Conservation (phyloP, 2,888 invertebrate genomes). For the Drosophila birchii region DNA sequence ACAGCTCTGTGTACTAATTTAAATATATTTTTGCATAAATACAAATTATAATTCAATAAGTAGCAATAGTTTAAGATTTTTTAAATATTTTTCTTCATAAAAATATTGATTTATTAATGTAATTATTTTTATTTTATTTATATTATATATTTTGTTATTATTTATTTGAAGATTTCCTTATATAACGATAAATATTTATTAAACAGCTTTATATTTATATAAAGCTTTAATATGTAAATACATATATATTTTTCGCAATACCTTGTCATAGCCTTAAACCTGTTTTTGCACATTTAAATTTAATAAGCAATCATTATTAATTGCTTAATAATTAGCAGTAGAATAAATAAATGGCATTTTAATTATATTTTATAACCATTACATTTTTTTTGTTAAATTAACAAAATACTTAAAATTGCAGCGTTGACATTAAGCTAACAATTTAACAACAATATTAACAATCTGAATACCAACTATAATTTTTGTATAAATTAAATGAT, state of each 20-base stretch:
- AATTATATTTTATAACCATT: background rate
- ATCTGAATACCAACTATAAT: accelerated
- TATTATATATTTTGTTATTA: too few species aligned
- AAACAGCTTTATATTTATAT: background rate
- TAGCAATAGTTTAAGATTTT: background rate
- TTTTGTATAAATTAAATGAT: background rate
- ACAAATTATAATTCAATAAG: background rate
- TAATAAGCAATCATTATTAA: background rate
- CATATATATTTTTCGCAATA: background rate
- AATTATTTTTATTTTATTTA: too few species aligned
- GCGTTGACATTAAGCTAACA: background rate
- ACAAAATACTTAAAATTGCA: background rate
- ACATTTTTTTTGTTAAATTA: too few species aligned
- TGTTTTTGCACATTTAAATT: background rate
- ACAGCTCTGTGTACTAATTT: background rate
- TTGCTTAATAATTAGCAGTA: background rate
- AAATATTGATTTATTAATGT: too few species aligned
- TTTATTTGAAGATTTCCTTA: background rate
- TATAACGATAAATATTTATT: background rate
- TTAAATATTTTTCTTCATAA: too few species aligned
- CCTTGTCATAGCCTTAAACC: conserved; percentile 1
- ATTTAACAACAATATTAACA: background rate
- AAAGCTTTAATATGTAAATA: too few species aligned
- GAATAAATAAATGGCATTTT: background rate
- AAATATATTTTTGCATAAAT: background rate